Percentiles rank a stretch among this genome's conserved stretches.
Evolutionary conservation across 2,113 vertebrate species (phyloP).

Genomic region (Corythoichthys haematopterus): DNA sequence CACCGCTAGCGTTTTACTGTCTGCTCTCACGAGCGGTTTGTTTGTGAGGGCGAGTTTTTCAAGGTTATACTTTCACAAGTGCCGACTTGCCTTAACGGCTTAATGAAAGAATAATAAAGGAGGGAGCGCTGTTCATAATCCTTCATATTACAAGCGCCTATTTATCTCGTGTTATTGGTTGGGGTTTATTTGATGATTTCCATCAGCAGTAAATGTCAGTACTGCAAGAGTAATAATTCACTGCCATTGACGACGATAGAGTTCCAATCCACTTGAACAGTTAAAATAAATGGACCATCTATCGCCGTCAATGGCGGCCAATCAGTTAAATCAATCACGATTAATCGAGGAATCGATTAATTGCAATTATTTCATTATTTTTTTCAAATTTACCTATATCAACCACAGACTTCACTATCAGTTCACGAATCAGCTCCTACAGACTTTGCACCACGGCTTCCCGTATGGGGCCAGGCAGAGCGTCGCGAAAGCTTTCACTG

Average conservation of each 20-base stretch:
- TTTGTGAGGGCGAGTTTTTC: not conserved
- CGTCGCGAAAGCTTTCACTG: too few species aligned
- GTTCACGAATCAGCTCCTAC: too few species aligned
- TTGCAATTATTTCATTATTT: not conserved
- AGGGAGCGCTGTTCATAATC: not conserved
- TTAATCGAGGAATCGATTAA: too few species aligned
- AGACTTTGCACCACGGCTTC: too few species aligned
- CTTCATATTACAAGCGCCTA: conserved; percentile 9
- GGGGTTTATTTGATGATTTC: conserved; percentile 15
- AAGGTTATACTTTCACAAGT: conserved; percentile 1
- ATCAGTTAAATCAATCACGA: too few species aligned
- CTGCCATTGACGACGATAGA: too few species aligned
- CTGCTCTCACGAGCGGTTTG: not conserved
- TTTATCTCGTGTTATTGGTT: conserved; percentile 9
- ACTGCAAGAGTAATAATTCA: conserved; percentile 31
- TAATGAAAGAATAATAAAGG: conserved; percentile 10
- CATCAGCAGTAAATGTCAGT: conserved; percentile 14
- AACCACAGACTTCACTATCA: too few species aligned
- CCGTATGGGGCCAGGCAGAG: too few species aligned
- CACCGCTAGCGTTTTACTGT: not conserved
- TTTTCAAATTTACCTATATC: too few species aligned
- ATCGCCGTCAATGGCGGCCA: too few species aligned
- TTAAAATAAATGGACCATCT: too few species aligned
- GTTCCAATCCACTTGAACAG: too few species aligned
- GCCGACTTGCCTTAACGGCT: not conserved